phyloP scores from a whole-genome alignment of 2,888 invertebrate species.

The Doris montereyensis region DNA sequence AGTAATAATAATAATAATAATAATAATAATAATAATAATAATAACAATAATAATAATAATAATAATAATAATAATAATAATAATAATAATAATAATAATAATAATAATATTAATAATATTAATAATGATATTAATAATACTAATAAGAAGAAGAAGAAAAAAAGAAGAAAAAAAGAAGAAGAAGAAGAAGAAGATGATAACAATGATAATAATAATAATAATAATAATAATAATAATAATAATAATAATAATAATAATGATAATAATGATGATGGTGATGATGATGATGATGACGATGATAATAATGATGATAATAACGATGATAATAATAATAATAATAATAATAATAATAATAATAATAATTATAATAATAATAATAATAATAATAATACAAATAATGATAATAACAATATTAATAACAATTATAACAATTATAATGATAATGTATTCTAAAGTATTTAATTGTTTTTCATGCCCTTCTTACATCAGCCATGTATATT shows the following conservation, averaged over 20 bases:
- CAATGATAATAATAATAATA: conserved; percentile 30
- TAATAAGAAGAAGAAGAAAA: background rate
- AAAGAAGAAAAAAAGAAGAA: background rate
- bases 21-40: background rate
- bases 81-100: background rate
- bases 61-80: background rate
- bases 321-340: conserved; percentile 32
- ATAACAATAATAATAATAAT: background rate
- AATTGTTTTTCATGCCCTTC: too few relatives aligned
- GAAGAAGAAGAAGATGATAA: conserved; percentile 11
- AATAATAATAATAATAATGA: conserved; percentile 37
- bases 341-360: conserved; percentile 7
- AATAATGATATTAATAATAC: background rate
- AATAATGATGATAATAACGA: conserved; percentile 38
- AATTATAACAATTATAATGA: background rate
- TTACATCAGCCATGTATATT: too few relatives aligned
- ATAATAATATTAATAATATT: background rate
- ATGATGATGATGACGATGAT: conserved; percentile 39
- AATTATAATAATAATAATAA: background rate
- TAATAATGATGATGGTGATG: conserved; percentile 39
- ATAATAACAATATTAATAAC: background rate
- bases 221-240: conserved; percentile 36
- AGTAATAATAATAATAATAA: background rate
- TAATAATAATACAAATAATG: background rate
- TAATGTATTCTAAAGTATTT: too few relatives aligned